Conservation (phyloP, 2,888 invertebrate genomes). For the Idaea aversata region DNA sequence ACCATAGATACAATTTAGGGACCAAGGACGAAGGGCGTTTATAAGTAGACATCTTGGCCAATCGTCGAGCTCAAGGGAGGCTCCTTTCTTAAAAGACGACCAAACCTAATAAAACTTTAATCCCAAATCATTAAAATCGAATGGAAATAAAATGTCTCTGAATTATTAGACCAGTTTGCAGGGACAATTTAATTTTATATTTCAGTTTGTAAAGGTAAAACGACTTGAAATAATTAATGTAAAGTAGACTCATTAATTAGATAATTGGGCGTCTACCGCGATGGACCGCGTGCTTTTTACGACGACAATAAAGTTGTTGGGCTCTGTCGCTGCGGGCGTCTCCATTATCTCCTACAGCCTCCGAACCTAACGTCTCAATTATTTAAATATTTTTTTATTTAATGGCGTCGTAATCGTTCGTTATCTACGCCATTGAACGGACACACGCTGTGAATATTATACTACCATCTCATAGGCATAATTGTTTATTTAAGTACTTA, state of each 20-base stretch:
- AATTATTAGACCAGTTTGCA: constrained; percentile 1
- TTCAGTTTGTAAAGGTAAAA: constrained; percentile 35
- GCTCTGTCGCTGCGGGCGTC: constrained; percentile 52
- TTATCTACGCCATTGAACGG: background rate
- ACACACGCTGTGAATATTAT: background rate
- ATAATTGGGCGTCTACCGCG: constrained; percentile 60
- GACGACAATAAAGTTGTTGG: constrained; percentile 58
- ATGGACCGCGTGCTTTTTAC: constrained; percentile 67
- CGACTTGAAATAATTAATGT: constrained; percentile 64
- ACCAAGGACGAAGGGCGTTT: constrained; percentile 54
- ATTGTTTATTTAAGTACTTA: background rate
- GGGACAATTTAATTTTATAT: constrained; percentile 50
- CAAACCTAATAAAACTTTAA: background rate
- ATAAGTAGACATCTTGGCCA: constrained; percentile 57
- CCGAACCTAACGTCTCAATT: constrained; percentile 33
- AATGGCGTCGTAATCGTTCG: background rate
- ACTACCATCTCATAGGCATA: background rate
- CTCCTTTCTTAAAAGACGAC: constrained; percentile 24
- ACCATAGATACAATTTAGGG: background rate
- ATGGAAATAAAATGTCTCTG: background rate
- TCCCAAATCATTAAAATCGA: background rate
- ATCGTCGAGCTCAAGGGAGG: constrained; percentile 61
- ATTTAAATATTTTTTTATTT: constrained; percentile 17
- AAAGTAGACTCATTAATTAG: constrained; percentile 68
- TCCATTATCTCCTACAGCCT: constrained; percentile 43